phyloP scores from a whole-genome alignment of 2,888 invertebrate species.

The Tetranychus truncatus region DNA sequence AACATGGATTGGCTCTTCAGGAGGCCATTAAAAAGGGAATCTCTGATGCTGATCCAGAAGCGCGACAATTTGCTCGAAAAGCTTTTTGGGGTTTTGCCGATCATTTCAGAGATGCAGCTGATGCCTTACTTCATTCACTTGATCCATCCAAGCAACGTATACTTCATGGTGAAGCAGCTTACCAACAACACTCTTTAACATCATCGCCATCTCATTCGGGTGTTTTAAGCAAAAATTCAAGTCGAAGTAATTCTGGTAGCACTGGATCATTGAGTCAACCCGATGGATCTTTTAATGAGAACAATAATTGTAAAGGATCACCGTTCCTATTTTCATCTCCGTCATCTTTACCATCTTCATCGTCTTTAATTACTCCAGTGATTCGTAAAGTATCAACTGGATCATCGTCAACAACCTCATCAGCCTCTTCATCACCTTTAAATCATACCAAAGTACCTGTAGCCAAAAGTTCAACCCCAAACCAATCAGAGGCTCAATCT shows the following conservation, averaged over 20 bases:
- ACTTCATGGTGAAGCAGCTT: conserved; percentile 40
- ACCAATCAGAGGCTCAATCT: neutral
- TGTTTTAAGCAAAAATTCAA: conserved; percentile 26
- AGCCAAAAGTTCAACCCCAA: neutral
- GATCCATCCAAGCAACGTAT: conserved; percentile 56
- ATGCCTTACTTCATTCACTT: conserved; percentile 56
- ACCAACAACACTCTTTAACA: neutral
- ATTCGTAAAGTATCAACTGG: neutral
- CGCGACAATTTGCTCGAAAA: conserved; percentile 58
- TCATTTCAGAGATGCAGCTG: conserved; percentile 77
- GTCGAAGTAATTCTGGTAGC: conserved; percentile 5
- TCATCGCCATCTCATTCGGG: conserved; percentile 26
- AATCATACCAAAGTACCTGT: neutral
- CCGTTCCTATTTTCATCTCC: neutral
- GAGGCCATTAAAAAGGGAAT: conserved; percentile 63
- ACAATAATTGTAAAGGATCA: neutral
- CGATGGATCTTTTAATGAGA: neutral
- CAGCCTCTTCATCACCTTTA: neutral
- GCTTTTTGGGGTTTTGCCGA: conserved; percentile 80
- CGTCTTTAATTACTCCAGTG: neutral
- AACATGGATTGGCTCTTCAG: conserved; percentile 52
- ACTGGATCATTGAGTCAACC: conserved; percentile 1
- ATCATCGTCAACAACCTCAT: neutral
- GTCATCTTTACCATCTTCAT: neutral
- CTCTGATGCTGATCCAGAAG: conserved; percentile 78